Conservation (phyloP, 1,140 invertebrate genomes). For the Heliconius congener region DNA sequence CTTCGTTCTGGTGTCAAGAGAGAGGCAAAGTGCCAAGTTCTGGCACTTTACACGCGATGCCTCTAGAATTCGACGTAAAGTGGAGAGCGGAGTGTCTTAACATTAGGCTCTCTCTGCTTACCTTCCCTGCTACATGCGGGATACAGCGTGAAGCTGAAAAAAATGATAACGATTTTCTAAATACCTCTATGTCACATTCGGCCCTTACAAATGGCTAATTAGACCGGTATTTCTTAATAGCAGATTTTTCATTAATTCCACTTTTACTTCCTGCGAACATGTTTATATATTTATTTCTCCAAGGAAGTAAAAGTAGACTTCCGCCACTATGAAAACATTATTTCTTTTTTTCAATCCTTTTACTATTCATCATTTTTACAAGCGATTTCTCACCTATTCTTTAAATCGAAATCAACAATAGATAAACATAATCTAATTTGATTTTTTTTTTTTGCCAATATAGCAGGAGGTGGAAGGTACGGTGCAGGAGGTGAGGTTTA, state of each 20-base stretch:
- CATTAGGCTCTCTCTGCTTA: no score
- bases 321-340: conserved; percentile 4
- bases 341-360: no score
- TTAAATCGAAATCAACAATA: neutral
- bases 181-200: neutral
- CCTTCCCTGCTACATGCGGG: no score
- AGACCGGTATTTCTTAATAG: neutral
- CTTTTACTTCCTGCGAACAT: conserved; percentile 20
- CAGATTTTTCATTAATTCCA: neutral
- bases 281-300: conserved; percentile 28
- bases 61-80: no score
- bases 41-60: no score
- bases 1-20: no score
- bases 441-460: conserved; percentile 13
- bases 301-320: conserved; percentile 30
- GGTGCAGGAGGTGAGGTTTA: conserved; percentile 84
- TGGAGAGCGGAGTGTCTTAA: no score
- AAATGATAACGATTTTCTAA: no score
- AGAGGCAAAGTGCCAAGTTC: no score
- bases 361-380: neutral
- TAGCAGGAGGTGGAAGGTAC: conserved; percentile 69
- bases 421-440: neutral
- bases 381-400: neutral
- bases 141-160: no score
- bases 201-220: neutral